Percentiles rank a stretch among this genome's conserved stretches.
These are phyloP conservation scores for Bovichtus diacanthus DNA, from an alignment of 2,797 vertebrate species.

Conservation along the genomic window DNA sequence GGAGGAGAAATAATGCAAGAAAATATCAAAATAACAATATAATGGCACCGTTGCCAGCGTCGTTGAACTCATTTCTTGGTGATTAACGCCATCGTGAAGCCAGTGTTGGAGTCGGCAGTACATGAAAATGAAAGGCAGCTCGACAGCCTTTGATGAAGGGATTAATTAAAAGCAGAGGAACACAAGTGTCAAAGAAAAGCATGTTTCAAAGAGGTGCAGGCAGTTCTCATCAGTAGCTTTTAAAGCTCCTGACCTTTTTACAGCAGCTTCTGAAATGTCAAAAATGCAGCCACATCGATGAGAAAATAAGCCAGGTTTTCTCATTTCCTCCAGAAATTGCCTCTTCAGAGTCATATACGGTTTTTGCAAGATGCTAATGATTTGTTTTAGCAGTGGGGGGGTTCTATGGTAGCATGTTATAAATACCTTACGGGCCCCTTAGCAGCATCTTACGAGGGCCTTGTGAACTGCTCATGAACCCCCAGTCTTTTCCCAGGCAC, in stretches of 20 bases:
- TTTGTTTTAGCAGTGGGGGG: slow-evolving; percentile 75
- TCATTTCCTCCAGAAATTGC: slow-evolving; percentile 74
- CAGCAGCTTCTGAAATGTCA: slow-evolving; percentile 59
- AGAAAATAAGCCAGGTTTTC: slow-evolving; percentile 61
- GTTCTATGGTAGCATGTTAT: slow-evolving; percentile 62
- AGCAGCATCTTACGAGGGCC: slow-evolving; percentile 65
- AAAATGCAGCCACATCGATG: slow-evolving; percentile 61
- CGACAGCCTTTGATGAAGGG: background rate
- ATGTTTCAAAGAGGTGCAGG: too few species aligned
- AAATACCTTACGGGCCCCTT: slow-evolving; percentile 66
- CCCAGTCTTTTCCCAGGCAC: slow-evolving; percentile 58
- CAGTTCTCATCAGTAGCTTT: background rate
- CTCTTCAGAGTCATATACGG: slow-evolving; percentile 62
- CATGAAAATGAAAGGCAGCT: background rate
- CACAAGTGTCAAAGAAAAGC: background rate
- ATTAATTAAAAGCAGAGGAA: background rate
- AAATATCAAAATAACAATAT: slow-evolving; percentile 28
- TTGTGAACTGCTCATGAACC: slow-evolving; percentile 70
- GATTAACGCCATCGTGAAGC: slow-evolving; percentile 1
- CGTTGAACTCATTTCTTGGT: slow-evolving; percentile 21
- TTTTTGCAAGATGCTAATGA: slow-evolving; percentile 76
- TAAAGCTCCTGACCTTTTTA: slow-evolving; percentile 38
- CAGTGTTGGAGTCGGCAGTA: slow-evolving; percentile 12
- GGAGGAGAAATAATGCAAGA: slow-evolving; percentile 39
- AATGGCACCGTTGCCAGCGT: background rate